These are phyloP conservation scores for Misgurnus anguillicaudatus DNA, from an alignment of 2,113 vertebrate species.

Conservation along the genomic window DNA sequence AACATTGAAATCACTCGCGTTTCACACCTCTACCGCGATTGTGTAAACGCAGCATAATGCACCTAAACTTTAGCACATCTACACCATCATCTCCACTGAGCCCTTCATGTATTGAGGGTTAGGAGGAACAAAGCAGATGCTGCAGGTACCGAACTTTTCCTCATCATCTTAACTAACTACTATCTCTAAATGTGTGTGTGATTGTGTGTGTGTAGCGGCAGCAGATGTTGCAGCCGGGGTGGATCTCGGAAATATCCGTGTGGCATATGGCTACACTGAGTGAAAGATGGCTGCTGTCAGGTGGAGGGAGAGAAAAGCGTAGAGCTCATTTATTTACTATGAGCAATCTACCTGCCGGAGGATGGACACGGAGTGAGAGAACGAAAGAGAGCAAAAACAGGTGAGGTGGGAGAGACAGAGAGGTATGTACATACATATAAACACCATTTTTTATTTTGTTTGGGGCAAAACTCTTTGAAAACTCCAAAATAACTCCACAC, in stretches of 20 bases:
- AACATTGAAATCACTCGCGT: no score
- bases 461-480: no score
- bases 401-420: neutral
- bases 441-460: neutral
- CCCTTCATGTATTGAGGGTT: constrained; percentile 3
- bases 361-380: constrained; percentile 14
- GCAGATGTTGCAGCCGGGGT: constrained; percentile 76
- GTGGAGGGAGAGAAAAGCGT: constrained; percentile 58
- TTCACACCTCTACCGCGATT: no score
- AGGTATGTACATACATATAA: neutral
- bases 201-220: constrained; percentile 37
- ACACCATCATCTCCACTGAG: neutral
- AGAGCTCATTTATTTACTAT: constrained; percentile 46
- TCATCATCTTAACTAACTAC: constrained; percentile 39
- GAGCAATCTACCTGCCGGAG: constrained; percentile 37
- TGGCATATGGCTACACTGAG: constrained; percentile 76
- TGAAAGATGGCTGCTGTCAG: constrained; percentile 83
- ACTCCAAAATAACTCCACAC: no score
- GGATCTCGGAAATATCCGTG: constrained; percentile 72
- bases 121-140: constrained; percentile 30
- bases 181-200: constrained; percentile 45
- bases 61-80: neutral
- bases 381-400: neutral
- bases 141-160: constrained; percentile 39
- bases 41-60: no score